Percentiles rank a stretch among this genome's conserved stretches.
Conservation (phyloP, 2,113 vertebrate species). For the Microcebus lehilahytsara region DNA sequence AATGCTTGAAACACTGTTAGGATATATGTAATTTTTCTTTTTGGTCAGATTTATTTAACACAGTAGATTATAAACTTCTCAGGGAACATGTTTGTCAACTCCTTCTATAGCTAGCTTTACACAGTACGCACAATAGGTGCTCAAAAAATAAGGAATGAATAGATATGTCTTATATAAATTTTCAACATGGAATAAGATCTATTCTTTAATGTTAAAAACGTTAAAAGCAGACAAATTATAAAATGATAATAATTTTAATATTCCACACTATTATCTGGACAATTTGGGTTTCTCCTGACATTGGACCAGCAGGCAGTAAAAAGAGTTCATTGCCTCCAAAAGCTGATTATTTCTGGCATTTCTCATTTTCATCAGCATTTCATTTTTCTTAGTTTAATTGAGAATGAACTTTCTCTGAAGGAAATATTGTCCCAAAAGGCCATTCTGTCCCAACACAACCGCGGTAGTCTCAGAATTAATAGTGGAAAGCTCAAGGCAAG, state of each 20-base stretch:
- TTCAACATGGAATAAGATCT: not conserved
- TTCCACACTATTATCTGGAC: no score
- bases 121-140: not conserved
- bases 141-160: not conserved
- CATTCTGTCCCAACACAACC: not conserved
- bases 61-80: not conserved
- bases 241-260: not conserved
- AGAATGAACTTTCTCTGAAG: not conserved
- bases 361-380: not conserved
- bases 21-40: not conserved
- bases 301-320: no score
- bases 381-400: not conserved
- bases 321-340: not conserved
- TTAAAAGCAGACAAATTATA: not conserved
- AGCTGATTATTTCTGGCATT: not conserved
- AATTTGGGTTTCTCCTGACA: no score
- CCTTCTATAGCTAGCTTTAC: not conserved
- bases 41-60: not conserved
- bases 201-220: not conserved
- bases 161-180: not conserved
- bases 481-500: conserved; percentile 12
- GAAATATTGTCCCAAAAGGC: not conserved
- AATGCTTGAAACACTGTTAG: not conserved
- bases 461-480: not conserved
- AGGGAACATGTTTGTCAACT: not conserved